These are phyloP conservation scores for Torymus auratus DNA, from an alignment of 2,888 invertebrate genomes.

Conservation along the genomic window DNA sequence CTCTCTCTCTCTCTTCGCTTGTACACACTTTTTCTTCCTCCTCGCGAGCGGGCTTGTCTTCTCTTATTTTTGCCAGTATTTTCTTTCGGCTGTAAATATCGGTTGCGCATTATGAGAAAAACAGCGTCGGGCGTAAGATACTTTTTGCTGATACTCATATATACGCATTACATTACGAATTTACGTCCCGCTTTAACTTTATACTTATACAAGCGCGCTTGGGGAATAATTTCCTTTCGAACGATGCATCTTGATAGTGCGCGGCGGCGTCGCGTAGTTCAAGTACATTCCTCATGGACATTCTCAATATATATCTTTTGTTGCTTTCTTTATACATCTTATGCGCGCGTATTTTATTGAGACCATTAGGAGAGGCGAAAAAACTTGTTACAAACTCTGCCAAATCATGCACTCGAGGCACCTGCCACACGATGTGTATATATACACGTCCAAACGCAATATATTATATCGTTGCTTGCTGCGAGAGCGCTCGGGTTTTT, in stretches of 20 bases:
- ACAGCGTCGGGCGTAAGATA: constrained; percentile 6
- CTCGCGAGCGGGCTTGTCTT: constrained; percentile 1
- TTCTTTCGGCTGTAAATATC: constrained; percentile 40
- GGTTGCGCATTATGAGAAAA: constrained; percentile 7
- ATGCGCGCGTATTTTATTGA: too few relatives aligned
- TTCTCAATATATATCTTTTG: too few relatives aligned
- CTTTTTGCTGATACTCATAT: neutral
- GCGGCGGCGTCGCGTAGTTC: too few relatives aligned
- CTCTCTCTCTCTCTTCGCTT: neutral
- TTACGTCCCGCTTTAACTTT: too few relatives aligned
- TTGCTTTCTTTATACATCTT: too few relatives aligned
- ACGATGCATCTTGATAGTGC: too few relatives aligned
- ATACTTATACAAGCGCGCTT: too few relatives aligned
- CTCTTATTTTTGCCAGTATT: constrained; percentile 34
- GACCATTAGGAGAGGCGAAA: too few relatives aligned
- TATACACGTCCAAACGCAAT: neutral
- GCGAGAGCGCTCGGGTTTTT: too few relatives aligned
- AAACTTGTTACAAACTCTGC: neutral
- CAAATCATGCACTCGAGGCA: neutral
- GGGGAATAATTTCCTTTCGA: too few relatives aligned
- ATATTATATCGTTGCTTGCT: constrained; percentile 1
- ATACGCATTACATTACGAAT: too few relatives aligned
- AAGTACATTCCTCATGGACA: too few relatives aligned
- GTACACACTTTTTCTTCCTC: constrained; percentile 23
- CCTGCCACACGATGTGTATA: neutral